Percentiles rank a stretch among this genome's conserved stretches.
phyloP scores from a whole-genome alignment of 2,888 invertebrate genomes.

The Harpalus rubripes region DNA sequence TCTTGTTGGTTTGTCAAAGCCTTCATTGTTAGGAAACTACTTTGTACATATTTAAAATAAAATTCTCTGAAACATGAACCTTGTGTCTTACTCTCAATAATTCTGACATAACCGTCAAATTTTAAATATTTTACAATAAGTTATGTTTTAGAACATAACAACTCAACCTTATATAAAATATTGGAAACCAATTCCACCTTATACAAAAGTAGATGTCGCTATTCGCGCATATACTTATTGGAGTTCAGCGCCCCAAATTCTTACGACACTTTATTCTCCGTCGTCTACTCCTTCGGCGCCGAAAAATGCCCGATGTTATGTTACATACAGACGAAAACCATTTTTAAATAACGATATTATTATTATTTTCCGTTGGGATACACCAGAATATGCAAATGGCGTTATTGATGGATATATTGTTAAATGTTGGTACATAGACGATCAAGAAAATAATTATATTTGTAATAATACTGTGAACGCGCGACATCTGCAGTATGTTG shows the following conservation, averaged over 20 bases:
- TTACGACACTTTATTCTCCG: conserved; percentile 85
- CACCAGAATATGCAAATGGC: conserved; percentile 87
- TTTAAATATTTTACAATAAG: neutral
- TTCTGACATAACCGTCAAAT: too few species aligned
- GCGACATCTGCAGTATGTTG: conserved; percentile 79
- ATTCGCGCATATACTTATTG: conserved; percentile 91
- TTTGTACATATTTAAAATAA: too few species aligned
- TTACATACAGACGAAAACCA: conserved; percentile 79
- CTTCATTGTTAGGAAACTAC: too few species aligned
- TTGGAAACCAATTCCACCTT: conserved; percentile 81
- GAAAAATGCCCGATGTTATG: conserved; percentile 85
- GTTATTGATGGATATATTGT: conserved; percentile 86
- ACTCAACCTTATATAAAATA: conserved; percentile 80
- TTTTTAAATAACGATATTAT: conserved; percentile 75
- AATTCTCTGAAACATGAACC: too few species aligned
- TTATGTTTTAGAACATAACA: conserved; percentile 77
- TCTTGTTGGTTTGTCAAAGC: too few species aligned
- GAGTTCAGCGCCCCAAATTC: conserved; percentile 85
- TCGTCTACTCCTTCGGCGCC: conserved; percentile 90
- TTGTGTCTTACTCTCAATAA: too few species aligned
- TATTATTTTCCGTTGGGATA: conserved; percentile 89
- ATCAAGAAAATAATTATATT: conserved; percentile 75
- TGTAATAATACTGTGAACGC: conserved; percentile 80
- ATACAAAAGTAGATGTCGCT: conserved; percentile 85
- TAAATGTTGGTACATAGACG: conserved; percentile 82